Evolutionary conservation across 2,888 invertebrate species (phyloP), one percentile per base, ranked within the genome.

Genomic region (Eucera pruinosa): DNA sequence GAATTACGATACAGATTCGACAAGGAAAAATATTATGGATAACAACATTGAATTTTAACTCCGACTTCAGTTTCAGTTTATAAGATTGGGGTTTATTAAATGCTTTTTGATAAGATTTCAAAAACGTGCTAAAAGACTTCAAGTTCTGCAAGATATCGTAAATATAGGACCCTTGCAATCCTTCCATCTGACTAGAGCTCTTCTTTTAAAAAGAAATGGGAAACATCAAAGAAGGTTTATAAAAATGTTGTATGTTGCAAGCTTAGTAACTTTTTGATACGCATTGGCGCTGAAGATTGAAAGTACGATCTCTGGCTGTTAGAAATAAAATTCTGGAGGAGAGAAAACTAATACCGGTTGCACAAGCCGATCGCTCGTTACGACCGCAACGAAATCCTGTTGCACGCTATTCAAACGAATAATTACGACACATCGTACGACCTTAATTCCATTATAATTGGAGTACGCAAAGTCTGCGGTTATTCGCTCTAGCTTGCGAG

Each of bases 401-500:
- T 75, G 65, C 75, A 60, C 57, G 65, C 58, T 75, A 75, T 75
- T 75, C 76, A 75, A 52, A 60, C 50, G 75, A 75, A 65, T 65
- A 74, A 75, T 75, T 75, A 75, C 75, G 30, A 75, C 65, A 75
- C 75, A 74, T 75, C 75, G 65, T 33, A 41, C 65, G 65, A 58
- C 76, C 75, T 58, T 75, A 75, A 75, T 75, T 65, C 75, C 75
- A 75, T 75, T 75, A 75, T 75, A 75, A 75, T 75, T 75, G 65
- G 75, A 65, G 58, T 72, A 72, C 60, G 48, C 47, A 58, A 43
- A 50, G 58, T 65, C 65, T 65, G 52, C 33, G 57, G 74, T 58
- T 61, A 30, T 36, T 54, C 33, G 65, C 30, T 27, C 41, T 48
- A 30, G 30, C 39, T 65, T 57, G 58, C 58, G 45, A 58, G 30